Conservation (phyloP, 2,113 vertebrate genomes). For the Rhipidura dahli region DNA sequence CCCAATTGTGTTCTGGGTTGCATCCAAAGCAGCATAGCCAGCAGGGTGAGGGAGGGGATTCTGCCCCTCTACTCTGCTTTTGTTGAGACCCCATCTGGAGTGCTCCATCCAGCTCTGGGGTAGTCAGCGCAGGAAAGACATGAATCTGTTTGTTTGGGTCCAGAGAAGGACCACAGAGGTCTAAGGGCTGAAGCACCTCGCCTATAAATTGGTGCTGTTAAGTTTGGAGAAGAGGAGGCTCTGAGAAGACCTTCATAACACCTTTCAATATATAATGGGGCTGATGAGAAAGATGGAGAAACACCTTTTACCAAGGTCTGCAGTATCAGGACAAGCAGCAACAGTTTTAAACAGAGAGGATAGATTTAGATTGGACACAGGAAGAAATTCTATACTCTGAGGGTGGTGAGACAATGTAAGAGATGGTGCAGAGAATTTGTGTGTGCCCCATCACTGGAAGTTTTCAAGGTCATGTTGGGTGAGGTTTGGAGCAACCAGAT, state of each 20-base stretch:
- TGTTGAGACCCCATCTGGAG: neutral
- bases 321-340: neutral
- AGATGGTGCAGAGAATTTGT: neutral
- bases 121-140: neutral
- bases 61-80: neutral
- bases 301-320: neutral
- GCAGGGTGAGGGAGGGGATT: neutral
- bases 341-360: neutral
- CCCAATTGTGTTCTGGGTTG: fast-evolving
- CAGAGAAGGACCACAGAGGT: neutral
- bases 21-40: neutral
- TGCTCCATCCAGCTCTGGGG: neutral
- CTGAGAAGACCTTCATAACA: neutral
- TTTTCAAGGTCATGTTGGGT: neutral
- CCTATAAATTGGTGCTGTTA: neutral
- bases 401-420: neutral
- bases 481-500: neutral
- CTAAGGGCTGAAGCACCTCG: neutral
- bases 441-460: neutral
- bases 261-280: neutral
- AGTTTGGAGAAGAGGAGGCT: neutral
- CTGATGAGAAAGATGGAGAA: neutral
- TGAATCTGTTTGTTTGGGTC: fast-evolving
- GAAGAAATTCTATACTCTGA: neutral
- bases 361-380: neutral